These are phyloP conservation scores for Temnothorax longispinosus DNA, from an alignment of 1,140 invertebrate species.

Conservation along the genomic window DNA sequence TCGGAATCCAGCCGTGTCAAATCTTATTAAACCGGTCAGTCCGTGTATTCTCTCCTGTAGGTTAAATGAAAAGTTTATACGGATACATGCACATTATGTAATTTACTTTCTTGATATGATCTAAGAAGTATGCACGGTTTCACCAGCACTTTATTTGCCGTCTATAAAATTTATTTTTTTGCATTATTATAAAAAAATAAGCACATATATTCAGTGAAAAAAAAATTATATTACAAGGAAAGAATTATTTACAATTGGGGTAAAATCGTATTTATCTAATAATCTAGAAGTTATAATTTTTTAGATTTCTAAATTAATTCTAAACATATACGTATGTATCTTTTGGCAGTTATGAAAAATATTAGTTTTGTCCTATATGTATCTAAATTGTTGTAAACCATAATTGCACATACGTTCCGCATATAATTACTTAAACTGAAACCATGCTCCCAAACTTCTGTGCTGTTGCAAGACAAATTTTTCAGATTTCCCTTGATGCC, in stretches of 20 bases:
- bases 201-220: not conserved
- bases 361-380: not conserved
- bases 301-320: not conserved
- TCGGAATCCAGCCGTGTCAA: slow-evolving; percentile 93
- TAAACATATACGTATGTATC: not conserved
- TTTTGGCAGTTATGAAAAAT: not conserved
- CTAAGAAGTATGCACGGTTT: not conserved
- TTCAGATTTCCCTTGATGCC: slow-evolving; percentile 93
- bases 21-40: slow-evolving; percentile 92
- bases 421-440: slow-evolving; percentile 94
- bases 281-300: not conserved
- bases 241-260: not conserved
- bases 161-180: not conserved
- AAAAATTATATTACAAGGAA: not conserved
- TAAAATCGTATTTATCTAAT: not conserved
- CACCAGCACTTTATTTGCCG: not conserved
- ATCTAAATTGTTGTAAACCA: not conserved
- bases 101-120: not conserved
- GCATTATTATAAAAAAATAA: not conserved
- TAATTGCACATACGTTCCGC: slow-evolving; percentile 89
- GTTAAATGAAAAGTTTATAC: not conserved
- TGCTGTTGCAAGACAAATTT: slow-evolving; percentile 91
- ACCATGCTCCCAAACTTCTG: slow-evolving; percentile 91
- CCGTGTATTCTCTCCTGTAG: slow-evolving; percentile 84
- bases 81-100: not conserved